Base-by-base conservation (phyloP, 2,888 invertebrate species). In the Watsonalla cultraria region DNA sequence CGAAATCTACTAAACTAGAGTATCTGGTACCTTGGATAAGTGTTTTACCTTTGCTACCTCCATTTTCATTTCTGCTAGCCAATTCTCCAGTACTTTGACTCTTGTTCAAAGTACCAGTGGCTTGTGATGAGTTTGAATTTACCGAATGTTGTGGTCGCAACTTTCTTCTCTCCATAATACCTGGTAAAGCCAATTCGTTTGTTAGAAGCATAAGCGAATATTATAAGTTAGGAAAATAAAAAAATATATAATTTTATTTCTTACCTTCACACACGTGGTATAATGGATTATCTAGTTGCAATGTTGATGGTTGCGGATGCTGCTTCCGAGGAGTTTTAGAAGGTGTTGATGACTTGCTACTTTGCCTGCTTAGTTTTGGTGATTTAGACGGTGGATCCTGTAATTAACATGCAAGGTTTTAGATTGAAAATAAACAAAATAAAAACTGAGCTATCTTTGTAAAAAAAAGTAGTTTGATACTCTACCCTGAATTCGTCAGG, bases 181-280 rank as follows among this genome's bases (percentile, higher is more conserved):
- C 90, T 90, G 72, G 79, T 78, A 75, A 80, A 76, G 70, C 70
- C 53, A 58, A 55, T 77, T 73, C 74, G 82, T 64, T 69, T 64
- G 67, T 76, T 72, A 70, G 59, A 74, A 64, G 78, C 80, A 62
- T 47, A 81, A 78, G 82, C 83, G 53, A 33, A 52, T 47, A 50
- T 51, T 46, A 24, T 47, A 51, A 46, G 42, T 47, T 53, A 54
- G 52, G 42, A 54, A 46, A 52, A 11, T n/a, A 46, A 35, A 52
- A 54, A 47, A 24, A 9, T 45, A 85, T 87, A 34, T 5, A 13
- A n/a, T 13, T 35, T 13, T 37, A 91, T 86, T 13, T 50, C 52
- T 61, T 75, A 89, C 95, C 94, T 86, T 96, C 96, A 72, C 96
- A 96, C 49, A 96, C 94, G 76, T 96, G 96, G 72, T 96, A 96